phyloP scores from a whole-genome alignment of 2,113 vertebrate species.

The Cinclus mexicanus region DNA sequence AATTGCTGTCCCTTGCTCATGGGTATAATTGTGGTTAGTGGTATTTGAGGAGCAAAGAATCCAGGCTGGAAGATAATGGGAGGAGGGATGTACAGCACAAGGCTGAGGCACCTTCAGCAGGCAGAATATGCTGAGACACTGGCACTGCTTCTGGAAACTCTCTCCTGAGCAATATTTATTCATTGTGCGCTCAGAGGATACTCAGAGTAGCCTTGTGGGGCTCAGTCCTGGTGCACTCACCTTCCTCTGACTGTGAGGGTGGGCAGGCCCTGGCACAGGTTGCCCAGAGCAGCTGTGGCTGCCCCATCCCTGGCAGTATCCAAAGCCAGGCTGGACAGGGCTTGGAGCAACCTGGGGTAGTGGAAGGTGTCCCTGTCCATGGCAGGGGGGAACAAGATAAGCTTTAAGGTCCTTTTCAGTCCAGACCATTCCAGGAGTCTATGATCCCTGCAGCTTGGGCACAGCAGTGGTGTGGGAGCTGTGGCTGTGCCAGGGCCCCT shows the following conservation, averaged over 20 bases:
- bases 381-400: too few species aligned
- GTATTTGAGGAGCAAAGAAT: background rate
- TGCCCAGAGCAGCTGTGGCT: background rate
- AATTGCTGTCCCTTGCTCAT: background rate
- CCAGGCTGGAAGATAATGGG: background rate
- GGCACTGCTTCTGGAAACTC: background rate
- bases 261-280: fast-evolving
- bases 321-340: fast-evolving
- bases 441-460: background rate
- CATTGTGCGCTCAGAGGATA: background rate
- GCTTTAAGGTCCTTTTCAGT: background rate
- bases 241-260: background rate
- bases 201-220: fast-evolving
- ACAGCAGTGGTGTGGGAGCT: fast-evolving
- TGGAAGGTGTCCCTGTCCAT: background rate
- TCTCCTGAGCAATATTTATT: background rate
- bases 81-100: background rate
- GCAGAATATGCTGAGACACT: background rate
- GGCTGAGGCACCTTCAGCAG: background rate
- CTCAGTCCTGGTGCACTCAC: background rate
- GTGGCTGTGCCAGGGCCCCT: fast-evolving
- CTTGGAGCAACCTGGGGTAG: fast-evolving
- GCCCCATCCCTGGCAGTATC: background rate
- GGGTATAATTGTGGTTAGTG: background rate
- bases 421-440: background rate